A percentile compares a stretch with the other conserved stretches of the same genome.
Conservation (phyloP, 2,888 invertebrate species). For the Orchesellides sinensis region DNA sequence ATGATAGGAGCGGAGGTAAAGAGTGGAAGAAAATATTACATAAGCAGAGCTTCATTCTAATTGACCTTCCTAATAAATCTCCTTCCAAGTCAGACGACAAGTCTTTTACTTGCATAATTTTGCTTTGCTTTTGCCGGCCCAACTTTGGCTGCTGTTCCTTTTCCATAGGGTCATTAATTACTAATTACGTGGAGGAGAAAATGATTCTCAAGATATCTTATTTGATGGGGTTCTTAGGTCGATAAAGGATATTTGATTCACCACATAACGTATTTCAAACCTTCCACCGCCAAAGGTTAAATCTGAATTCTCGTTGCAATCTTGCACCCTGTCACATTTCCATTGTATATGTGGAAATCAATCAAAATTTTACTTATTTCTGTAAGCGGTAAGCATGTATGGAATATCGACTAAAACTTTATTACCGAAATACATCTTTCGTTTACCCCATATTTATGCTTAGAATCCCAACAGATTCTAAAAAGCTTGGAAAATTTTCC, state of each 20-base stretch:
- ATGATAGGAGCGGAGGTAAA: no score
- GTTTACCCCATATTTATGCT: conserved; percentile 28
- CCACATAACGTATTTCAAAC: no score
- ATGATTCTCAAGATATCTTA: conserved; percentile 23
- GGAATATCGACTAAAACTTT: background rate
- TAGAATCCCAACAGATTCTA: conserved; percentile 7
- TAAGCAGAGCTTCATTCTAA: conserved; percentile 55
- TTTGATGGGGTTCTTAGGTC: conserved; percentile 18
- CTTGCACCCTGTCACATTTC: background rate
- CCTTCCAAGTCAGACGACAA: conserved; percentile 48
- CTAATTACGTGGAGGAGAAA: conserved; percentile 52
- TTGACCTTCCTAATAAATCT: conserved; percentile 62
- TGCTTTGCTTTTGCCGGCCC: conserved; percentile 30
- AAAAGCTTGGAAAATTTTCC: conserved; percentile 39
- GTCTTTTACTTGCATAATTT: conserved; percentile 32
- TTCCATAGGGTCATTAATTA: conserved; percentile 61
- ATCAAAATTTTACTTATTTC: background rate
- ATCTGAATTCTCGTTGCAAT: conserved; percentile 1
- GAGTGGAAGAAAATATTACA: background rate
- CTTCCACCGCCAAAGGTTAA: no score
- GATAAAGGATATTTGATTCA: conserved; percentile 54
- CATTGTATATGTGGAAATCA: background rate
- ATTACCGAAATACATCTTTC: conserved; percentile 47
- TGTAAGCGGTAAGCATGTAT: no score
- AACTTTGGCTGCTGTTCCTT: no score